Evolutionary conservation across 2,113 vertebrate species (phyloP), one percentile per base, ranked within the genome.

Genomic region (Tursiops truncatus): DNA sequence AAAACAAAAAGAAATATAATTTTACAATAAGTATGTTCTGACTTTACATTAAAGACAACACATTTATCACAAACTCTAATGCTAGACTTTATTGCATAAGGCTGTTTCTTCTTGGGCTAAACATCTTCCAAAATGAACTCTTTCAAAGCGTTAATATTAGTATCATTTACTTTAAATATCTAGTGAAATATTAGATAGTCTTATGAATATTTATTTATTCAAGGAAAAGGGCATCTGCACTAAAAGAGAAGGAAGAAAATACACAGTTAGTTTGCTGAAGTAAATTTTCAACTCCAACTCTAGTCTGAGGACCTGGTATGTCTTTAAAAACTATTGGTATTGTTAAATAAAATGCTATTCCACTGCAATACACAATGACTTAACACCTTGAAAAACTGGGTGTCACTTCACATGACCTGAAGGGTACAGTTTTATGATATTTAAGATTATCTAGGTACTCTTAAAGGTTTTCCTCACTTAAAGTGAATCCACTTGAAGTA

Each of bases 1-100:
- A 99, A 98, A 97, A 98, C 70, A 96, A 97, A 95, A 97, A 96
- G 1, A 33, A 92, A 38, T 44, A 84, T 33, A 70, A 63, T 95
- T 97, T 76, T 95, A 97, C 13, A 96, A 31, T 36, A 83, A 87
- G 56, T 74, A 50, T 44, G 14, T 80, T 87, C 60, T 95, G 56
- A 38, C 23, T 87, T 36, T 63, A 89, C 86, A 58, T 70, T 70
- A 71, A 74, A 89, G 91, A 58, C 17, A 91, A 71, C 15, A 86
- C 53, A 79, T 58, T 87, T 36, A 96, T 47, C 85, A 86, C 53
- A 60, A 82, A 85, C 36, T 84, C 56, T 95, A 94, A 31, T 71
- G 74, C 73, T 91, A 94, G 20, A 91, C 89, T 12, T 94, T 90
- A 95, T 3, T 74, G 15, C 12, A 18, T 65, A 53, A 89, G 36